Conservation (phyloP, 2,888 invertebrate species). For the Ormyrus nitidulus region DNA sequence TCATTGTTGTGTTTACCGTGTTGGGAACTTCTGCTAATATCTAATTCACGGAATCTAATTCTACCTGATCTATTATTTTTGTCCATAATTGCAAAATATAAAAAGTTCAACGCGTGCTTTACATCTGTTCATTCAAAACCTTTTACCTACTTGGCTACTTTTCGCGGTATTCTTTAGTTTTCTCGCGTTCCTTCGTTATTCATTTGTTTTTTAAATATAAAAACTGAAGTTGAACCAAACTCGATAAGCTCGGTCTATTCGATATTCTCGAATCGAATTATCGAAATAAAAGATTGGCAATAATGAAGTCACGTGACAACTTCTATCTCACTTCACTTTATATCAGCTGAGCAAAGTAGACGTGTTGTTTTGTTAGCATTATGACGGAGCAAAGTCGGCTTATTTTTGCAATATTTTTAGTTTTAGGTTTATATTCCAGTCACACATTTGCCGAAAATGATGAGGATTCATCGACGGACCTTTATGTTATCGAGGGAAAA, state of each 20-base stretch:
- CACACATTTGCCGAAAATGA: slow-evolving; percentile 69
- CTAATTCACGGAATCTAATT: slow-evolving; percentile 55
- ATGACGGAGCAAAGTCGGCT: slow-evolving; percentile 24
- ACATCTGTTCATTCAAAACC: too few relatives aligned
- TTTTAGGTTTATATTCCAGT: slow-evolving; percentile 57
- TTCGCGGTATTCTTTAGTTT: too few relatives aligned
- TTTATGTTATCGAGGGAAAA: slow-evolving; percentile 88
- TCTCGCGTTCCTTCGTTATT: too few relatives aligned
- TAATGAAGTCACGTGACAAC: too few relatives aligned
- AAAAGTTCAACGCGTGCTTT: too few relatives aligned
- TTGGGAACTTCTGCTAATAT: slow-evolving; percentile 24
- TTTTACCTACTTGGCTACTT: too few relatives aligned
- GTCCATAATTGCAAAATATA: slow-evolving; percentile 34
- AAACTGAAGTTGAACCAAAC: too few relatives aligned
- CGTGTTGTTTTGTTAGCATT: slow-evolving; percentile 41
- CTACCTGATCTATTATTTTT: slow-evolving; percentile 46
- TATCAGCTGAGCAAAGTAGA: slow-evolving; percentile 47
- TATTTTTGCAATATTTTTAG: slow-evolving; percentile 56
- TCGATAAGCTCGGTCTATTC: too few relatives aligned
- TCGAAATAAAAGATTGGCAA: too few relatives aligned
- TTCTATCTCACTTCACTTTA: slow-evolving; percentile 6
- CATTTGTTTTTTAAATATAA: too few relatives aligned
- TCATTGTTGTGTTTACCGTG: slow-evolving; percentile 21
- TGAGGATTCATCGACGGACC: slow-evolving; percentile 77
- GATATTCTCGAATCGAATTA: too few relatives aligned